These are phyloP conservation scores for Centropristis striata DNA, from an alignment of 2,113 vertebrate genomes.

Conservation along the genomic window DNA sequence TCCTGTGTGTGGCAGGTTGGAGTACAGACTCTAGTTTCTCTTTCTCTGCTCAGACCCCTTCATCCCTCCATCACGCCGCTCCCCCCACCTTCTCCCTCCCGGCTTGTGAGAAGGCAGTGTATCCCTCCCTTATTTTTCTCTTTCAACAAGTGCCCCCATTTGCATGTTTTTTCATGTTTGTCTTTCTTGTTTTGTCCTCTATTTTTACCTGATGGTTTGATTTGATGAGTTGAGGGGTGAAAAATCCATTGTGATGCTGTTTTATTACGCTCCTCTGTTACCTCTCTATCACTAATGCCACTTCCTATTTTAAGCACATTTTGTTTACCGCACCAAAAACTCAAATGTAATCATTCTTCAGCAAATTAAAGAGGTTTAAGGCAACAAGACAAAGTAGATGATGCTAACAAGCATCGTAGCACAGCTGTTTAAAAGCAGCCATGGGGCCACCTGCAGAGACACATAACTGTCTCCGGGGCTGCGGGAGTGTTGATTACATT, in stretches of 20 bases:
- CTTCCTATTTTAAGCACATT: conserved; percentile 45
- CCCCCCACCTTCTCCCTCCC: conserved; percentile 32
- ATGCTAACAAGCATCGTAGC: conserved; percentile 49
- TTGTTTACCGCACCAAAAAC: conserved; percentile 47
- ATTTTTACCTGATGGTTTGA: conserved; percentile 39
- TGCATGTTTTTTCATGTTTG: conserved; percentile 61
- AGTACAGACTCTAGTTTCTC: conserved; percentile 72
- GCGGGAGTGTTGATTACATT: conserved; percentile 60
- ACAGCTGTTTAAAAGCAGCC: conserved; percentile 73
- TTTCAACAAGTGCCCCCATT: conserved; percentile 63
- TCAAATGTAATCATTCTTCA: conserved; percentile 58
- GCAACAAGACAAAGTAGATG: conserved; percentile 39
- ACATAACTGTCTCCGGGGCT: conserved; percentile 42
- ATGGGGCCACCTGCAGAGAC: conserved; percentile 69
- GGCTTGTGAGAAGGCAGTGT: conserved; percentile 85
- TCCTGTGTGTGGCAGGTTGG: conserved; percentile 86
- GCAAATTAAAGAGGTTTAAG: conserved; percentile 63
- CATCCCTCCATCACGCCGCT: conserved; percentile 64
- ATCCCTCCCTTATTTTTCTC: conserved; percentile 49
- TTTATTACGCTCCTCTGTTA: conserved; percentile 60
- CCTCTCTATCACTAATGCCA: conserved; percentile 66
- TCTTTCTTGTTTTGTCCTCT: conserved; percentile 52
- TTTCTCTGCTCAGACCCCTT: conserved; percentile 71
- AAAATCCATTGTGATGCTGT: conserved; percentile 29
- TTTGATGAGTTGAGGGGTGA: conserved; percentile 34